A percentile compares a stretch with the other conserved stretches of the same genome.
Evolutionary conservation across 2,113 vertebrate genomes (phyloP).

Genomic region (Pseudolaguvia tuberculata): DNA sequence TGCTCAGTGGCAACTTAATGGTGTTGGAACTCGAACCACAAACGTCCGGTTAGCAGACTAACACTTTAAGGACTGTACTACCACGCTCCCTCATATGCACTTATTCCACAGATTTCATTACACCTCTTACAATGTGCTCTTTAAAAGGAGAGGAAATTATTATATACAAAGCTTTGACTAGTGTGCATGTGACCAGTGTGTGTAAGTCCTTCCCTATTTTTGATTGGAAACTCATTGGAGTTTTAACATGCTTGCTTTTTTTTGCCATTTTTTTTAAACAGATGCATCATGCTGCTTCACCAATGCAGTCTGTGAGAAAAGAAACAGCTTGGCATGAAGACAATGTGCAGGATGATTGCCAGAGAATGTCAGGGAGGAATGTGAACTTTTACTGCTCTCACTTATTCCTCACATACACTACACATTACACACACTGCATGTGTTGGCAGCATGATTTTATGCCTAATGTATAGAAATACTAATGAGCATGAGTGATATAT

Average conservation of each 20-base stretch:
- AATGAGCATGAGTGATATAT: not conserved
- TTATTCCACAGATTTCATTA: no score
- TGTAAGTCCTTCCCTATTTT: not conserved
- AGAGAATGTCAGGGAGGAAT: conserved; percentile 50
- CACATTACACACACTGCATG: not conserved
- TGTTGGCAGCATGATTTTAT: not conserved
- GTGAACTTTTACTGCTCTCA: conserved; percentile 53
- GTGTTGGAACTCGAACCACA: no score
- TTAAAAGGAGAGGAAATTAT: no score
- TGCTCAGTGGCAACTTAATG: no score
- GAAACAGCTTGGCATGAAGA: conserved; percentile 42
- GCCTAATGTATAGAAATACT: not conserved
- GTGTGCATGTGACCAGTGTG: not conserved
- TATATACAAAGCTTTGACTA: not conserved
- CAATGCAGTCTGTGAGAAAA: conserved; percentile 40
- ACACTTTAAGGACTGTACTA: no score
- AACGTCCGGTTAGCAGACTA: no score
- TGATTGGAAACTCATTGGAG: not conserved
- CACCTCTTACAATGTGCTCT: no score
- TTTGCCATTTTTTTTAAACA: not conserved
- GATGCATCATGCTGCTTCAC: conserved; percentile 6
- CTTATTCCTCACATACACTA: conserved; percentile 37
- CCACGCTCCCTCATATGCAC: no score
- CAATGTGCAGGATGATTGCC: conserved; percentile 39
- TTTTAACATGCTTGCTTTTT: not conserved